Base-by-base conservation (phyloP, 2,113 vertebrate genomes). In the Seriola quinqueradiata region DNA sequence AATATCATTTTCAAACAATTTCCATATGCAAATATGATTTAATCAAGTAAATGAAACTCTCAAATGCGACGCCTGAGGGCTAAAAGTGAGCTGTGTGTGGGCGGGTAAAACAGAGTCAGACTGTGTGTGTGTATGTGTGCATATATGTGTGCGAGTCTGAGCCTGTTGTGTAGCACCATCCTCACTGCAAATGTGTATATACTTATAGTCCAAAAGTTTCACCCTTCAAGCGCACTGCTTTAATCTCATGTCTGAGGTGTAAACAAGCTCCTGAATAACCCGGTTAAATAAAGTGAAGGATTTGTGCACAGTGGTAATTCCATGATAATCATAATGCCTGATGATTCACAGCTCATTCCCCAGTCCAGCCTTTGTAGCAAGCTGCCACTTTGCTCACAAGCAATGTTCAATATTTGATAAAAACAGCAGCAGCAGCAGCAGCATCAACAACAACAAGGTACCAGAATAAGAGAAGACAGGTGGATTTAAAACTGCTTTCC, bases 1-100 rank as follows among this genome's bases (percentile, higher is more conserved):
- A 94, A 95, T 94, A 93, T 88, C 48, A 92, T 93, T 94, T 93
- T 93, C 89, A 92, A 87, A 94, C 84, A 90, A 95, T 95, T 92
- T 95, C 92, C 93, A 95, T 95, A 95, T 94, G 95, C 94, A 96
- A 95, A 95, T 95, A 95, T 87, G 84, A 90, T 94, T 94, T 94
- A 94, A 95, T 95, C 93, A 95, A 94, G 90, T 92, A 93, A 95
- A 95, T 95, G 80, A 93, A 94, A 93, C 87, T 88, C 83, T 92
- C 71, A 82, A 85, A 89, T 76, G 87, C 73, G 71, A 83, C 12
- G 92, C 93, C 93, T 92, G 66, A 81, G 90, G 95, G 93, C 90
- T 92, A 90, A 88, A 82, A 91, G 73, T 84, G 77, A 84, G 75
- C 54, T 10, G 19, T 72, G 77, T 59, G 78, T 67, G 86, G 34